Base-by-base conservation (phyloP, 1,140 invertebrate genomes). In the Aphis craccivora region DNA sequence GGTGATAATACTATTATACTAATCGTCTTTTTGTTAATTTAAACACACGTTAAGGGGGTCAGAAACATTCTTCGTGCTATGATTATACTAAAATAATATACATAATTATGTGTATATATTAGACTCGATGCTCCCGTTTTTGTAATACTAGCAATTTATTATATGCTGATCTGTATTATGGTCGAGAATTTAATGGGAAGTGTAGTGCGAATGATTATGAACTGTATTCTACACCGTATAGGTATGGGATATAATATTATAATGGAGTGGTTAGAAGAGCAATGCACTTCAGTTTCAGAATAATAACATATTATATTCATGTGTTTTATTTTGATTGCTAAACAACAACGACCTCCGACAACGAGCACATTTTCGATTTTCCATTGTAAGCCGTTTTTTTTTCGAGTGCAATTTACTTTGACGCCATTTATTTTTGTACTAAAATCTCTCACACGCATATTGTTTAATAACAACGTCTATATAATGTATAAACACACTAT, bases 331-430 rank as follows among this genome's bases (percentile, higher is more conserved):
- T 84, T 84, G 83, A 84, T 84, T 43, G 25, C 40, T 23, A 40
- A 40, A 84, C 83, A 84, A 84, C 83, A 84, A 84, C 83, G 83
- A 84, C 83, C 83, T 84, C 83, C 83, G 40, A 84, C 83, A 84
- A 84, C 9, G 81, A 7, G 35, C 81, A 40, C 40, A 84, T 40
- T 84, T 84, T 43, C 0, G 23, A 84, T 84, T 84, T 84, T 84
- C 83, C 11, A 84, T 84, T 84, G 40, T 84, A 84, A 11, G 40
- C 43, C 9, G 83, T 23, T 4, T 40, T 84, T 84, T 40, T 83
- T 40, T 43, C 83, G 40, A 84, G 83, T 84, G 83, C 23, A 84
- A 84, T 84, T 84, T 84, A 84, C 83, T 43, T 84, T 37, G 37
- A 84, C 40, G 83, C 83, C 23, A 43, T 84, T 84, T 84, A 84